Percentiles rank a stretch among this genome's conserved stretches.
Conservation (phyloP, 2,888 invertebrate genomes). For the Congeria kusceri region DNA sequence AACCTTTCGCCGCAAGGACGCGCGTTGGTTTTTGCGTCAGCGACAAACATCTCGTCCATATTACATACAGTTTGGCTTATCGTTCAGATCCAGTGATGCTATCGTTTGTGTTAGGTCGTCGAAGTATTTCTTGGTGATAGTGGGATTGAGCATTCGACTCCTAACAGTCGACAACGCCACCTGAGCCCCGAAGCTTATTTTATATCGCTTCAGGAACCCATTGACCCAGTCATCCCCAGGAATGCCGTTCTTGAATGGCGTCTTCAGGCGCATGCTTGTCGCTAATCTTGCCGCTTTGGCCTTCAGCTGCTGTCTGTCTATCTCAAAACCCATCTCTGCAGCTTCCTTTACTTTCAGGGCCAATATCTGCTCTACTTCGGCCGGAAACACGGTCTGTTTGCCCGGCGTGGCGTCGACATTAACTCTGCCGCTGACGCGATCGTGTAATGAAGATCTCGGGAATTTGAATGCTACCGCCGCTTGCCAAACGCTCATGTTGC, state of each 20-base stretch:
- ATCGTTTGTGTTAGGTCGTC: neutral
- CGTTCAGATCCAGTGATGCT: neutral
- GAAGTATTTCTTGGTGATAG: constrained; percentile 13
- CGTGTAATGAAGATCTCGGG: neutral
- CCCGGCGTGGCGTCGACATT: neutral
- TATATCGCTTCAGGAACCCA: neutral
- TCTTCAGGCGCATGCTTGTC: neutral
- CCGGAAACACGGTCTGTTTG: constrained; percentile 1
- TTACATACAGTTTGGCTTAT: constrained; percentile 15
- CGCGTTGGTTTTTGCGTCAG: constrained; percentile 43
- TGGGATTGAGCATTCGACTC: constrained; percentile 14
- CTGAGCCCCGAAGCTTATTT: neutral
- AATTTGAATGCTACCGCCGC: neutral
- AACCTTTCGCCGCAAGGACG: constrained; percentile 24
- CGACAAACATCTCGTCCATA: constrained; percentile 41
- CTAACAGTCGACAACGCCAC: neutral
- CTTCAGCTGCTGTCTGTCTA: constrained; percentile 2
- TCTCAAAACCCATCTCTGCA: constrained; percentile 2
- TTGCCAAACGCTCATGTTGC: neutral
- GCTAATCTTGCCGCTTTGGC: neutral
- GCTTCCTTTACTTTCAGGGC: neutral
- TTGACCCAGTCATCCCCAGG: constrained; percentile 20
- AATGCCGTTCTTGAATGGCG: constrained; percentile 9
- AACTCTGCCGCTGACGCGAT: too few species aligned
- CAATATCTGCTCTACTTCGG: neutral